Percentiles rank a stretch among this genome's conserved stretches.
Evolutionary conservation across 2,113 vertebrate species (phyloP).

Genomic region (Hyla sarda): DNA sequence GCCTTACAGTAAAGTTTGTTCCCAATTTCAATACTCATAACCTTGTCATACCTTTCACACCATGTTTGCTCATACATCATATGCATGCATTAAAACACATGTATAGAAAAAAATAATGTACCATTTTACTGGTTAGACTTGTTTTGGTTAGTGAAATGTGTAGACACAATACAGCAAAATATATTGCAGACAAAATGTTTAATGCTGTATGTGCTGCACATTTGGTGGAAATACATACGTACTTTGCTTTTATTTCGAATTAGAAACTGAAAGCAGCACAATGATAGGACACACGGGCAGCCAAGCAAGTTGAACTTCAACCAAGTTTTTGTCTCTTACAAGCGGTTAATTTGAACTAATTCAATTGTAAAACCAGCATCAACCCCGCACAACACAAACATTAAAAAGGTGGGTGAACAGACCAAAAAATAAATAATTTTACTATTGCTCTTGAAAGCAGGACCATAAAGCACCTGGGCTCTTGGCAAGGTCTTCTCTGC

Average conservation of each 20-base stretch:
- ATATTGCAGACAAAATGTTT: too few relatives aligned
- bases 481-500: conserved; percentile 5
- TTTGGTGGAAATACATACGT: neutral
- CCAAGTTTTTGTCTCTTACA: neutral
- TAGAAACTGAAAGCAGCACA: neutral
- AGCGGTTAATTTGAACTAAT: neutral
- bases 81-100: too few relatives aligned
- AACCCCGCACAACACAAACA: neutral
- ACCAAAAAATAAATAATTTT: neutral
- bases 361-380: neutral
- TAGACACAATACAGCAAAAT: too few relatives aligned
- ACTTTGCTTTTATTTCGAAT: neutral
- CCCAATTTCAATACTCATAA: too few relatives aligned
- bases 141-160: too few relatives aligned
- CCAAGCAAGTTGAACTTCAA: neutral
- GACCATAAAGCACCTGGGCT: neutral
- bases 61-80: too few relatives aligned
- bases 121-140: too few relatives aligned
- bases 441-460: neutral
- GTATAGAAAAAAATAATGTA: too few relatives aligned
- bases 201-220: neutral
- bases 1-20: too few relatives aligned
- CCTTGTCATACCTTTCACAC: too few relatives aligned
- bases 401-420: conserved; percentile 2
- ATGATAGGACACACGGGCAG: neutral